phyloP scores from a whole-genome alignment of 2,113 vertebrate genomes.

The Equus przewalskii region DNA sequence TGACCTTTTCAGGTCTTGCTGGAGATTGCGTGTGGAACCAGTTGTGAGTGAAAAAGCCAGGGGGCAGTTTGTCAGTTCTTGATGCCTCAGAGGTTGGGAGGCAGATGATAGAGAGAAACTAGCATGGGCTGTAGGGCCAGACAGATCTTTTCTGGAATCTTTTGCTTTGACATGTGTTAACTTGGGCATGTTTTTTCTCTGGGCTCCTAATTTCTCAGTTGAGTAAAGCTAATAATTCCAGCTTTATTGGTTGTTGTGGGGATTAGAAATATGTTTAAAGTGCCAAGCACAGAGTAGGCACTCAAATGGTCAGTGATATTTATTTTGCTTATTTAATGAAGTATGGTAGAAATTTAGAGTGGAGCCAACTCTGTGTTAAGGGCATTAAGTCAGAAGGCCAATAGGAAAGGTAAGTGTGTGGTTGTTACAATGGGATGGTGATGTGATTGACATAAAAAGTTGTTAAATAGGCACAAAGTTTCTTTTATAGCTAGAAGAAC shows the following conservation, averaged over 20 bases:
- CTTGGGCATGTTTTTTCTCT: background rate
- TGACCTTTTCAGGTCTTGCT: background rate
- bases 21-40: background rate
- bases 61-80: background rate
- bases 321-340: constrained; percentile 38
- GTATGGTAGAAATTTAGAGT: background rate
- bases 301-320: background rate
- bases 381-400: background rate
- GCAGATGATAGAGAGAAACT: background rate
- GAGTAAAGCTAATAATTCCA: background rate
- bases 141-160: background rate
- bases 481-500: background rate
- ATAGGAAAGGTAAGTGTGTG: background rate
- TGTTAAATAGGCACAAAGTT: background rate
- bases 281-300: background rate
- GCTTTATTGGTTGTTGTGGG: background rate
- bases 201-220: background rate
- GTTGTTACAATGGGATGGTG: background rate
- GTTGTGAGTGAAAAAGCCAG: background rate
- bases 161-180: background rate
- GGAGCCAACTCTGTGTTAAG: background rate
- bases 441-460: background rate
- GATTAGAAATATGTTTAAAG: background rate
- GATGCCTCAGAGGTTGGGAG: background rate
- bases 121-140: background rate